These are phyloP conservation scores for Aphaenogaster rudis DNA, from an alignment of 1,140 invertebrate species.

Conservation along the genomic window DNA sequence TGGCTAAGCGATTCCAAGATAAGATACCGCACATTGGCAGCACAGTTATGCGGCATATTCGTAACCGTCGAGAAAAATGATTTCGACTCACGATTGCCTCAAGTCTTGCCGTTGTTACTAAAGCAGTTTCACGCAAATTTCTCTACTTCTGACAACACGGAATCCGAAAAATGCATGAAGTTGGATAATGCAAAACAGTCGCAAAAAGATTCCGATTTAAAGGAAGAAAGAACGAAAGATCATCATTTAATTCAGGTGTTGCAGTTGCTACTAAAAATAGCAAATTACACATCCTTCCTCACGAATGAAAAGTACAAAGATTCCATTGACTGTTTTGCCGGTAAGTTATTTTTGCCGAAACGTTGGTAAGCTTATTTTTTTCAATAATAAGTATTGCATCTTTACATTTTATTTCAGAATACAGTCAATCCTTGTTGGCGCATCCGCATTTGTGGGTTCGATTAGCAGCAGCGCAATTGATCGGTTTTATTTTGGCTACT, in stretches of 20 bases:
- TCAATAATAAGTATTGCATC: background rate
- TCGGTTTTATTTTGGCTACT: constrained; percentile 90
- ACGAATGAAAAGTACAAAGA: constrained; percentile 85
- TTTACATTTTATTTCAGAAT: constrained; percentile 79
- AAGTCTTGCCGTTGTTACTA: constrained; percentile 84
- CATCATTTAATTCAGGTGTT: constrained; percentile 92
- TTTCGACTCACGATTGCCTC: constrained; percentile 89
- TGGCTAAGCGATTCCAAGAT: constrained; percentile 91
- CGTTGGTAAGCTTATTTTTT: background rate
- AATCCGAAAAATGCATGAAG: constrained; percentile 82
- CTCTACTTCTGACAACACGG: constrained; percentile 68
- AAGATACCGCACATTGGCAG: constrained; percentile 87
- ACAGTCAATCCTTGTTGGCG: constrained; percentile 86
- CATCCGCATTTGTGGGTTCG: constrained; percentile 93
- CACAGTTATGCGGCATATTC: constrained; percentile 91
- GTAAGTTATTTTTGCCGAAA: constrained; percentile 80
- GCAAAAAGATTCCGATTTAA: constrained; percentile 60
- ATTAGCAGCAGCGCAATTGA: constrained; percentile 91
- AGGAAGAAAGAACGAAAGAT: constrained; percentile 88
- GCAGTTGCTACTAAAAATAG: constrained; percentile 89
- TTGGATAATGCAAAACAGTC: constrained; percentile 72
- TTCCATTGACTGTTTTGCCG: constrained; percentile 86
- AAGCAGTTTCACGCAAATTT: constrained; percentile 84
- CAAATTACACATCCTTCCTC: constrained; percentile 87
- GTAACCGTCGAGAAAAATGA: constrained; percentile 90